Conservation (phyloP, 2,888 invertebrate species). For the Limenitis camilla region DNA sequence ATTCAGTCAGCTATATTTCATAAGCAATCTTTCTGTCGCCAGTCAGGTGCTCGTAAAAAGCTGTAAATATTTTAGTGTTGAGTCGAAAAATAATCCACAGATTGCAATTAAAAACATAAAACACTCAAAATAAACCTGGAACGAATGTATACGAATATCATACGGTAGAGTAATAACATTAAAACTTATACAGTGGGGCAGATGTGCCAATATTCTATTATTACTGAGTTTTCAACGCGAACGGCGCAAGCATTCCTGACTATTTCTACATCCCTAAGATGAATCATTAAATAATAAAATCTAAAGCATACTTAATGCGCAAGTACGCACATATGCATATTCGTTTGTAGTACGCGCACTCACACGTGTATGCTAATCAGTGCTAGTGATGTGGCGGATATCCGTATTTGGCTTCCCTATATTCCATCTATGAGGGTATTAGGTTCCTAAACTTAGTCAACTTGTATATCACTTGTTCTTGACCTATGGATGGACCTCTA, state of each 20-base stretch:
- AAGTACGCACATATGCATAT: constrained; percentile 55
- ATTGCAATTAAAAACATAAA: constrained; percentile 71
- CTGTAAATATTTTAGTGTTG: constrained; percentile 62
- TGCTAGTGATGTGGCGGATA: constrained; percentile 1
- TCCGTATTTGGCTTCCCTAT: too few species aligned
- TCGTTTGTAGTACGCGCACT: constrained; percentile 60
- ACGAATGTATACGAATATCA: constrained; percentile 45
- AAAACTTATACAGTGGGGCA: constrained; percentile 67
- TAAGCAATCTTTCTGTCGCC: constrained; percentile 70
- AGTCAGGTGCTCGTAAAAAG: constrained; percentile 58
- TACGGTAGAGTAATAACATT: constrained; percentile 65
- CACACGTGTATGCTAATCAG: constrained; percentile 66
- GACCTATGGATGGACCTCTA: too few species aligned
- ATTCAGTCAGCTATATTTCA: constrained; percentile 53
- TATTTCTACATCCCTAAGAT: constrained; percentile 74
- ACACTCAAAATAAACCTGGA: constrained; percentile 63
- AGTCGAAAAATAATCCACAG: constrained; percentile 59
- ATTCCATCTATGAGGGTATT: too few species aligned
- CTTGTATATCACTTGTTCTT: too few species aligned
- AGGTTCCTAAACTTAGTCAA: constrained; percentile 51
- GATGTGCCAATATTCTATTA: constrained; percentile 74
- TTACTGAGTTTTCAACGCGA: constrained; percentile 69
- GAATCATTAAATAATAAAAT: constrained; percentile 76
- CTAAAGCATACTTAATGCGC: constrained; percentile 72
- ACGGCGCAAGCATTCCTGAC: constrained; percentile 68